Evolutionary conservation across 2,113 vertebrate species (phyloP), one percentile per base, ranked within the genome.

Genomic region (Isichthys henryi): DNA sequence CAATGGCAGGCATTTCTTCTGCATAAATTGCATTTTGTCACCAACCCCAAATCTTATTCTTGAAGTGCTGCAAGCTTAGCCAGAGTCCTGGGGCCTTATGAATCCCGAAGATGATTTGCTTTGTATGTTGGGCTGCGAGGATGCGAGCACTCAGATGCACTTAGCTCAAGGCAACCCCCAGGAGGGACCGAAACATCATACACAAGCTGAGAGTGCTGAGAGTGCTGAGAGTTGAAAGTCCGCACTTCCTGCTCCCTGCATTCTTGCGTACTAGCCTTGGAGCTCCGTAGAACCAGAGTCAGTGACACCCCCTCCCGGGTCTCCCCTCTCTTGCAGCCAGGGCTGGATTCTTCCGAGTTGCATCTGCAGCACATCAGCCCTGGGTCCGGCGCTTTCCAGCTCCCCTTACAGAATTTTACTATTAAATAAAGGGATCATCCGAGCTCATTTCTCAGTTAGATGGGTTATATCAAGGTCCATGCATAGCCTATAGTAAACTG

Each of bases 121-220:
- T 58, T 53, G 58, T 43, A 8, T 66, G 19, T 50, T 2, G 39
- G 21, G 19, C 56, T 45, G 53, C 13, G 87, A 21, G 53, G 56
- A 88, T 62, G 56, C 3, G 23, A 88, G 87, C 87, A 62, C 56
- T 88, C 23, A 23, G 87, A 88, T 43, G 35, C 87, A 88, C 87
- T 88, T 45, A 43, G 85, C 49, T 87, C n/a, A 43, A 58, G 86
- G 86, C 50, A 88, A 46, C 19, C 49, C 87, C 87, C 56, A 11
- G 31, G 35, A 21, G 35, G 56, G 31, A 7, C 17, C 7, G 39
- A 66, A n/a, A 31, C 7, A 45, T 23, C 53, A 39, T n/a, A 66
- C 62, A 48, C 19, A 8, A 21, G 8, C 87, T n/a, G 39, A 23
- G 17, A 86, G 49, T 17, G 6, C 84, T 6, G 39, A 39, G 39